phyloP scores from a whole-genome alignment of 1,140 invertebrate species.

The Carcinoscorpius rotundicauda region DNA sequence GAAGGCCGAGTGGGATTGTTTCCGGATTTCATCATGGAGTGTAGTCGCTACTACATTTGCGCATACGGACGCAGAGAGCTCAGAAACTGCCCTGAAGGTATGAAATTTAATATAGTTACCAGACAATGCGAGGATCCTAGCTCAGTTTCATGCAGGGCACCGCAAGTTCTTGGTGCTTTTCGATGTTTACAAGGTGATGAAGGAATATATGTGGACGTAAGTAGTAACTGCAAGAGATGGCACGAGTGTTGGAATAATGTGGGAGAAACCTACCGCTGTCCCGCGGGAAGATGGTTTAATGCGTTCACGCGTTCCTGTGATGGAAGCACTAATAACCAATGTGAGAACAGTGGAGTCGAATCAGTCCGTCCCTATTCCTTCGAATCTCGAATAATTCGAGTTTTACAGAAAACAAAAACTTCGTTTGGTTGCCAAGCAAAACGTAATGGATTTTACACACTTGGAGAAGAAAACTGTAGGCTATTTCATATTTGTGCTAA shows the following conservation, averaged over 20 bases:
- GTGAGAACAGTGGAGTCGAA: not conserved
- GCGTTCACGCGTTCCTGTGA: not conserved
- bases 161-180: conserved; percentile 11
- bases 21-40: not conserved
- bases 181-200: conserved; percentile 17
- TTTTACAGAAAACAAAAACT: not conserved
- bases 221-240: conserved; percentile 7
- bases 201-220: conserved; percentile 9
- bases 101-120: not conserved
- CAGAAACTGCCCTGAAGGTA: not conserved
- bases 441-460: conserved; percentile 7
- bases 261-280: conserved; percentile 14
- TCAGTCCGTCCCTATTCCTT: too few species aligned
- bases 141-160: conserved; percentile 7
- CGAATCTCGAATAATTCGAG: too few species aligned
- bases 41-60: not conserved
- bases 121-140: not conserved
- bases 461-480: conserved; percentile 1
- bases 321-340: not conserved
- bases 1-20: not conserved
- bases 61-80: not conserved
- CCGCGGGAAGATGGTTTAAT: conserved; percentile 2
- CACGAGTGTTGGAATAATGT: conserved; percentile 17
- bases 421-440: not conserved
- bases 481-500: conserved; percentile 16